Evolutionary conservation across 2,888 invertebrate genomes (phyloP).

Genomic region (Cantharis flavilabris): DNA sequence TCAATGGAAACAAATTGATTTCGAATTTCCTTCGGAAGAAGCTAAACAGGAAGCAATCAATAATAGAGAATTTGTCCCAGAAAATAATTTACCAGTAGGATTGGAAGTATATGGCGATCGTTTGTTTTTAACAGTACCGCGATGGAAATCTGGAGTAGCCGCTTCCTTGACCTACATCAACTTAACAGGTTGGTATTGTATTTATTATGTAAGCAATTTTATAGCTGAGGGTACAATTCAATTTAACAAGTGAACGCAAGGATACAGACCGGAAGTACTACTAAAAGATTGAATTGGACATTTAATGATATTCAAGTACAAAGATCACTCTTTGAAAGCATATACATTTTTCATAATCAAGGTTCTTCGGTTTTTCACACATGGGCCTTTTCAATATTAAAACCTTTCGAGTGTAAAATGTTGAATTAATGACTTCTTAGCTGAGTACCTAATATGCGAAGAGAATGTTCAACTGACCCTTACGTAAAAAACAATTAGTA

Average conservation of each 20-base stretch:
- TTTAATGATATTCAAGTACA: not conserved
- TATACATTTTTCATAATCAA: not conserved
- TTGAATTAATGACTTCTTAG: not conserved
- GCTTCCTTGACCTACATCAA: constrained; percentile 75
- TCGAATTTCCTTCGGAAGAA: constrained; percentile 63
- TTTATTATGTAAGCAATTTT: not conserved
- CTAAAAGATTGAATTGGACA: not conserved
- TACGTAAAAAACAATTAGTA: not conserved
- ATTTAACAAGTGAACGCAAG: not conserved
- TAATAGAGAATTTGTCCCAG: constrained; percentile 65
- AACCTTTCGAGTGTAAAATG: not conserved
- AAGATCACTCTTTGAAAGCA: not conserved
- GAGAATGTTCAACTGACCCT: not conserved
- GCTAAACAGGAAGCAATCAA: constrained; percentile 64
- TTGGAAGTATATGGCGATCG: constrained; percentile 71
- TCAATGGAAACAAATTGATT: constrained; percentile 77
- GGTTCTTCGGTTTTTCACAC: not conserved
- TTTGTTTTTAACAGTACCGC: constrained; percentile 73
- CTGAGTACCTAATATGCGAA: not conserved
- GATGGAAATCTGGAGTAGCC: constrained; percentile 77
- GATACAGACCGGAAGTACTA: not conserved
- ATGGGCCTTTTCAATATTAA: not conserved
- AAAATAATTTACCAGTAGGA: constrained; percentile 76
- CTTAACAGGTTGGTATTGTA: constrained; percentile 63
- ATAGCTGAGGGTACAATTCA: not conserved